Base-by-base conservation (phyloP, 2,797 vertebrate species). In the Parotocinclus haroldoi region DNA sequence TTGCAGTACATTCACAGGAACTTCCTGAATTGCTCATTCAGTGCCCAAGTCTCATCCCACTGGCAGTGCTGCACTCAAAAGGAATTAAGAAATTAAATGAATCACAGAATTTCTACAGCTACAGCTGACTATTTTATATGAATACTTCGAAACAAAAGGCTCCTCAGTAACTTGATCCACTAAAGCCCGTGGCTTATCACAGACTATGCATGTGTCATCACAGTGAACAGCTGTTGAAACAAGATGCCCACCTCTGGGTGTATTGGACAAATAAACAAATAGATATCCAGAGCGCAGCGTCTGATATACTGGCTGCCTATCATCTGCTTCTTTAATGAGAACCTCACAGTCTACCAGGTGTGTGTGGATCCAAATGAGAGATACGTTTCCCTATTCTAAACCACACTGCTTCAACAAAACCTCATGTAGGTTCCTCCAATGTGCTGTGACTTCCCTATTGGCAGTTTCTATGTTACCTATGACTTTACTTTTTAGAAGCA, bases 191-290 rank as follows among this genome's bases (percentile, higher is more conserved):
- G 8, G 48, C 16, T 50, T 50, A n/a, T 27, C n/a, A 14, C 51
- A 53, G 2, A 19, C 6, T 10, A 11, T 39, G 14, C n/a, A 48
- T 40, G 44, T 12, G 12, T 48, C 44, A 71, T n/a, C 54, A 19
- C 10, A 6, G 10, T 4, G 40, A 65, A 69, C 76, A 78, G 76
- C 76, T 78, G 76, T 72, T 67, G 63, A 57, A 75, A 69, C 66
- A 74, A 69, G 10, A 50, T 46, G 11, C 45, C 66, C 39, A 19
- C 50, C 40, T 27, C 39, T 18, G 13, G 42, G 60, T 68, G 69
- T 69, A 72, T 56, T 69, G 44, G 49, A 68, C 68, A 74, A 69
- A 72, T 63, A 72, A 72, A 67, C 72, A 72, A 75, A 69, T 53
- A 78, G 72, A 64, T 64, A 49, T 36, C n/a, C 63, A 44, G 61